Evolutionary conservation across 2,888 invertebrate genomes (phyloP), one percentile per base, ranked within the genome.

Genomic region (Anoncus sp.): DNA sequence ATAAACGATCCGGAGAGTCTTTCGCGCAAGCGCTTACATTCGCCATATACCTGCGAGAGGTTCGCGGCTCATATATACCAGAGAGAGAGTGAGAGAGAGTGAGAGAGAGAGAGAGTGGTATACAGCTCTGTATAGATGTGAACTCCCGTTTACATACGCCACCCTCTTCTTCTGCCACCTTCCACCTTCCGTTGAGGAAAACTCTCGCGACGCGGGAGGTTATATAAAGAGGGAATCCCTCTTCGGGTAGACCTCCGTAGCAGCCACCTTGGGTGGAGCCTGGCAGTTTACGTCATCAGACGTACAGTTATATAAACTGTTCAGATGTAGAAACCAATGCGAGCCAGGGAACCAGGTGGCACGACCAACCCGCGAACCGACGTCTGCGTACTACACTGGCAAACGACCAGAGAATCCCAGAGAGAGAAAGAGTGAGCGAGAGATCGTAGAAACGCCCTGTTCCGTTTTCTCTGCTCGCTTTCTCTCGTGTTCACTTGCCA

Each of bases 241-340:
- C 66, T 45, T 40, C 16, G 66, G 49, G 67, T 75, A 71, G 67
- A 59, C 75, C 62, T 73, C 74, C 75, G 57, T 31, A 18, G 49
- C 62, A n/a, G 57, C 47, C 60, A 62, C 49, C 76, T 87, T 87
- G 90, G 90, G 90, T 90, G 90, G 90, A 90, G 90, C 90, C 81
- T 89, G 85, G 76, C 75, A 70, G 83, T 59, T 84, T 83, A 85
- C 90, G 89, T 90, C 90, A 89, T 87, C 90, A 90, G 87, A 88
- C 86, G 86, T 86, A 90, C 88, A 87, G 87, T 89, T 89, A 65
- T 55, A 72, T 40, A 87, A 84, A 88, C 84, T 80, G 85, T 79
- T 88, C 89, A 90, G 84, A 90, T 86, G 88, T 90, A 90, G 90
- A 90, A 90, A 90, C 89, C 89, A 90, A 90, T 90, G 87, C 87